Conservation (phyloP, 2,888 invertebrate genomes). For the Corbicula japonica region DNA sequence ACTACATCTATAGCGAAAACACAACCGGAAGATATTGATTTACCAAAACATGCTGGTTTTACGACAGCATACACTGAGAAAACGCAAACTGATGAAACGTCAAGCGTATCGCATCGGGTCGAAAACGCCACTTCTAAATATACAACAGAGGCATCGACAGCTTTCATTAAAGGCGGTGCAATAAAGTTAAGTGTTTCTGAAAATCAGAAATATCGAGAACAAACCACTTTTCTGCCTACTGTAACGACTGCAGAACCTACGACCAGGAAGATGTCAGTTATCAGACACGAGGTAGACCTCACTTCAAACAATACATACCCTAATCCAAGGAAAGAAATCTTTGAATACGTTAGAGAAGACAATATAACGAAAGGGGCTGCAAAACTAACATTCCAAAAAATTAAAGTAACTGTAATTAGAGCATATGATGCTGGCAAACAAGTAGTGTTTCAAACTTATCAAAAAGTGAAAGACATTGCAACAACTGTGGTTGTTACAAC, state of each 20-base stretch:
- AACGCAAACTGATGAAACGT: no score
- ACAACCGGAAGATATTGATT: no score
- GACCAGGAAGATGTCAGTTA: constrained; percentile 17
- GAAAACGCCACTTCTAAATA: no score
- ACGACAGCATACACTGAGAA: no score
- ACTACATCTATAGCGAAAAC: no score
- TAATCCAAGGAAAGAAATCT: constrained; percentile 58
- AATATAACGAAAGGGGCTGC: constrained; percentile 48
- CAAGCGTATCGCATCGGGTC: no score
- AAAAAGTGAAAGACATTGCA: constrained; percentile 53
- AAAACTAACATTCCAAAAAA: constrained; percentile 49
- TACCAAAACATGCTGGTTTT: no score
- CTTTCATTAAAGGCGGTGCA: no score
- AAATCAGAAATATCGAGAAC: no score
- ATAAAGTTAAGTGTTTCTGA: no score
- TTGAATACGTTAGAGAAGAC: constrained; percentile 52
- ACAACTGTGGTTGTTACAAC: constrained; percentile 52
- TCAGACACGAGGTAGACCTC: constrained; percentile 48
- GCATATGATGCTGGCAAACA: constrained; percentile 40
- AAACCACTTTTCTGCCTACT: no score
- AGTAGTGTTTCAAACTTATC: constrained; percentile 55
- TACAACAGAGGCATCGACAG: no score
- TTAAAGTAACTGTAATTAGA: constrained; percentile 59
- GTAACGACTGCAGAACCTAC: constrained; percentile 18
- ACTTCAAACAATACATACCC: constrained; percentile 62